These are phyloP conservation scores for Halocaridina rubra DNA, from an alignment of 2,888 invertebrate species.

Conservation along the genomic window DNA sequence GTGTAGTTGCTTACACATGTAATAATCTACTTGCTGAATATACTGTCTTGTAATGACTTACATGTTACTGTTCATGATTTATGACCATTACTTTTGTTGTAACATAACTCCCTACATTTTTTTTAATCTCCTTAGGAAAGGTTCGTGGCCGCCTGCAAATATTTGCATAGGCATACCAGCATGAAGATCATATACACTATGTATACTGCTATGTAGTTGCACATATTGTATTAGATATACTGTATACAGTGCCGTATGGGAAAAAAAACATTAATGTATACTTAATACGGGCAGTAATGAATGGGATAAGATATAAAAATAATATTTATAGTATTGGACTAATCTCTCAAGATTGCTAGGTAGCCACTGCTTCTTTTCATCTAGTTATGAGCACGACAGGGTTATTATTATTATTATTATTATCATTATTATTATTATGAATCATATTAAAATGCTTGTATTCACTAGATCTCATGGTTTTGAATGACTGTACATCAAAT, in stretches of 20 bases:
- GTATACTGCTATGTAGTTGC: slow-evolving; percentile 14
- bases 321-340: neutral
- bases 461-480: too few species aligned
- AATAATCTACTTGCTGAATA: neutral
- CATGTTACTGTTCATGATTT: neutral
- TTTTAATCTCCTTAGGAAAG: neutral
- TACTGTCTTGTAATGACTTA: neutral
- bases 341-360: neutral
- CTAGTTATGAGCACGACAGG: neutral
- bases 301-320: neutral
- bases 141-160: neutral
- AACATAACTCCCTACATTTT: neutral
- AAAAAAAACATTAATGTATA: neutral
- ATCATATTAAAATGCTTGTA: neutral
- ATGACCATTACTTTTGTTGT: too few species aligned
- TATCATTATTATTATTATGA: neutral
- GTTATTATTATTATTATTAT: neutral
- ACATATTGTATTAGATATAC: slow-evolving; percentile 20
- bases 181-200: neutral
- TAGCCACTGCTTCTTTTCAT: neutral
- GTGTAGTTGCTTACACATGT: neutral
- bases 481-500: too few species aligned
- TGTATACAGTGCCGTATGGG: slow-evolving; percentile 14
- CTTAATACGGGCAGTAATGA: neutral
- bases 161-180: neutral